These are phyloP conservation scores for Eutolmus rufibarbis DNA, from an alignment of 2,888 invertebrate species.

Conservation along the genomic window DNA sequence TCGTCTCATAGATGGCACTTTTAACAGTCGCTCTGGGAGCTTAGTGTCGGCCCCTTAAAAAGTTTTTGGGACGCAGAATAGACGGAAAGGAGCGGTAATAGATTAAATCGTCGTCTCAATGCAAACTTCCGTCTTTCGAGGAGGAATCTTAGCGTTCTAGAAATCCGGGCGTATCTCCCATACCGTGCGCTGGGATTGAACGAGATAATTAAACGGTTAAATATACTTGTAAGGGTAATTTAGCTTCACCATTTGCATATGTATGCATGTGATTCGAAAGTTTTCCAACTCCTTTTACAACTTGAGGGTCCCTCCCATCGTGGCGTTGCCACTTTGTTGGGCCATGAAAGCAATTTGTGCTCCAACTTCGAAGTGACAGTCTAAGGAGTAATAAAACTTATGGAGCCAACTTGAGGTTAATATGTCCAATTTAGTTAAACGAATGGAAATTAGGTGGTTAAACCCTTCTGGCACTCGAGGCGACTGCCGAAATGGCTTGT, in stretches of 20 bases:
- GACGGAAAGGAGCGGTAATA: not conserved
- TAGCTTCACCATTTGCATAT: constrained; percentile 43
- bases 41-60: constrained; percentile 25
- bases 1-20: constrained; percentile 20
- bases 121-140: constrained; percentile 6
- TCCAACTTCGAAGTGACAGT: constrained; percentile 43
- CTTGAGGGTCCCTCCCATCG: not conserved
- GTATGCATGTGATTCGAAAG: constrained; percentile 33
- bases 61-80: constrained; percentile 18
- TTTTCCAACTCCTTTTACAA: constrained; percentile 12
- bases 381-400: constrained; percentile 44
- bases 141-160: not conserved
- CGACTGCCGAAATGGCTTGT: constrained; percentile 26
- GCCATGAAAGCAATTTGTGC: constrained; percentile 45
- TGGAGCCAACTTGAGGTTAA: constrained; percentile 42
- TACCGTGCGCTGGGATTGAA: not conserved
- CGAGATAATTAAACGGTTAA: constrained; percentile 45
- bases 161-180: not conserved
- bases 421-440: constrained; percentile 44
- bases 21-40: constrained; percentile 42
- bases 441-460: constrained; percentile 47
- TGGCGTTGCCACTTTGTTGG: constrained; percentile 27
- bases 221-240: constrained; percentile 45
- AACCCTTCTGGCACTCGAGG: constrained; percentile 36
- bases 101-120: constrained; percentile 34